Evolutionary conservation across 2,113 vertebrate species (phyloP).

Genomic region (Catharus bicknelli): DNA sequence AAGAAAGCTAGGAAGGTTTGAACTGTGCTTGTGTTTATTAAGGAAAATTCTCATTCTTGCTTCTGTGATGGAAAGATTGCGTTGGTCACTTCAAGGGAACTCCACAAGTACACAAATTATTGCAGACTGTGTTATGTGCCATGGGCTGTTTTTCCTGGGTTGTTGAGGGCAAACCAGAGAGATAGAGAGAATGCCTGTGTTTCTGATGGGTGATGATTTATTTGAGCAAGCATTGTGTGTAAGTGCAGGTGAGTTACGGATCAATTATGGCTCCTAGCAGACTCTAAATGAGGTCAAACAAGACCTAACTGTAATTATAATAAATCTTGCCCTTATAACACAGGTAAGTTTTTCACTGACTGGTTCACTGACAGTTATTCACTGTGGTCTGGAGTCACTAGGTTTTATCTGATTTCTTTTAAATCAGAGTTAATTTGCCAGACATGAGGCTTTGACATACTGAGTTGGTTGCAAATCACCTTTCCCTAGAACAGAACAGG

Average conservation of each 20-base stretch:
- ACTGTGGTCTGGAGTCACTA: not conserved
- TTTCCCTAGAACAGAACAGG: not conserved
- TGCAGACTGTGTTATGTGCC: not conserved
- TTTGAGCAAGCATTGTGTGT: not conserved
- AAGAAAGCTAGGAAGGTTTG: not conserved
- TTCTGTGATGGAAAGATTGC: not conserved
- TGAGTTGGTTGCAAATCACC: not conserved
- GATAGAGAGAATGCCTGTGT: not conserved
- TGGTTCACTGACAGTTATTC: too few species aligned
- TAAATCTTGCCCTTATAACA: not conserved
- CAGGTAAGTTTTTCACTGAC: not conserved
- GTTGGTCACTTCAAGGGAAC: not conserved
- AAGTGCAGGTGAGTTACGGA: not conserved
- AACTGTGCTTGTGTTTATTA: not conserved
- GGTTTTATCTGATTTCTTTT: not conserved
- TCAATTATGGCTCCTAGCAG: not conserved
- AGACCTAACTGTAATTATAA: not conserved
- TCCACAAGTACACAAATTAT: rapidly evolving
- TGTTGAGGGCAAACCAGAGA: not conserved
- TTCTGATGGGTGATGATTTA: not conserved
- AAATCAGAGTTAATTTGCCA: not conserved
- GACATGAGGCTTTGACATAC: not conserved
- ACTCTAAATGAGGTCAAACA: not conserved
- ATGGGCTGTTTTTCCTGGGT: not conserved
- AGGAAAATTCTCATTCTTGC: not conserved